phyloP scores from a whole-genome alignment of 2,113 vertebrate species.

The Desmodus rotundus region DNA sequence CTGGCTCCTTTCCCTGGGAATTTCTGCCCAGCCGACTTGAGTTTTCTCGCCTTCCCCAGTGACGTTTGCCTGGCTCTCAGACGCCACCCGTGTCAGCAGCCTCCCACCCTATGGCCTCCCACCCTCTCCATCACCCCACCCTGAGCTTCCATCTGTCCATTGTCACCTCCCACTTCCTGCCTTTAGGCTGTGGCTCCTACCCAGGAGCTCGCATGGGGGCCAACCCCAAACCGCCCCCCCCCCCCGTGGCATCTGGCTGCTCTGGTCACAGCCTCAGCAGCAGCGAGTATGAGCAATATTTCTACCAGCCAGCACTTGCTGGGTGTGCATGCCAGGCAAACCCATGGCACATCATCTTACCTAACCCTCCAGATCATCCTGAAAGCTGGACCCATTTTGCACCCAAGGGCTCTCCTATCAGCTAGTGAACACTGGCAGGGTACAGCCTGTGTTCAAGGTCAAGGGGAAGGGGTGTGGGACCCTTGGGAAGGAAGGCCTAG shows the following conservation, averaged over 20 bases:
- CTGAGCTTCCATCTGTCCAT: not conserved
- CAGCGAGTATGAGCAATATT: not conserved
- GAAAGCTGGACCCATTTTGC: not conserved
- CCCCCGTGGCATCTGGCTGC: not conserved
- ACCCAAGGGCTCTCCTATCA: not conserved
- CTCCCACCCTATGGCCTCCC: not conserved
- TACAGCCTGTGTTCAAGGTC: not conserved
- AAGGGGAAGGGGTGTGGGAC: too few relatives aligned
- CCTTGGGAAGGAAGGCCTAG: not conserved
- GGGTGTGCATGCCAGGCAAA: not conserved
- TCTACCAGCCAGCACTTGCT: not conserved
- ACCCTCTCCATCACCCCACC: not conserved
- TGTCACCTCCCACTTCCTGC: not conserved
- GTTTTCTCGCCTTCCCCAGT: not conserved
- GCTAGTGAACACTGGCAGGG: not conserved
- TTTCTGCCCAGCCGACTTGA: not conserved
- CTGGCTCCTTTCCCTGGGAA: not conserved
- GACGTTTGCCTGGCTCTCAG: not conserved
- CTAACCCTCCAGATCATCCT: not conserved
- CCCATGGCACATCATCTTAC: not conserved
- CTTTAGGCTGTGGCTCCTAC: not conserved
- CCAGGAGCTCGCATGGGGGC: not conserved
- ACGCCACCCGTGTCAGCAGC: not conserved
- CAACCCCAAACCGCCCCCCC: not conserved
- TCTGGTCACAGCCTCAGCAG: not conserved